Evolutionary conservation across 2,888 invertebrate species (phyloP).

Genomic region (Drosophila prolongata): DNA sequence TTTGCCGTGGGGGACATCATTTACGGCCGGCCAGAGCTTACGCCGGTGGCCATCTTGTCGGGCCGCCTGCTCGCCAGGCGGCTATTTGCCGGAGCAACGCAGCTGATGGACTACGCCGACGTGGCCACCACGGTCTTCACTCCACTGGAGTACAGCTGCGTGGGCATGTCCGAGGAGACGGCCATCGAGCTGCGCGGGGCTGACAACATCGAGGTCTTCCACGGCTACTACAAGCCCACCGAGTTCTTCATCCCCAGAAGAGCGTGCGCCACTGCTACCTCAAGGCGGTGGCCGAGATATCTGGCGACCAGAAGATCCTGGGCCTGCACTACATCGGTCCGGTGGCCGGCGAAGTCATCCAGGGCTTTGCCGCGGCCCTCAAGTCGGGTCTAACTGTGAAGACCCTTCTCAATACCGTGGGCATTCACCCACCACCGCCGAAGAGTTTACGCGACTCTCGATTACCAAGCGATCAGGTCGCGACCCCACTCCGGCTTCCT

Average conservation of each 20-base stretch:
- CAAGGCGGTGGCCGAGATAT: slow-evolving; percentile 90
- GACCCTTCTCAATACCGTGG: slow-evolving; percentile 91
- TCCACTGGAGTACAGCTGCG: slow-evolving; percentile 96
- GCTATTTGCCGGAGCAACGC: slow-evolving; percentile 86
- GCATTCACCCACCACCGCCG: slow-evolving; percentile 96
- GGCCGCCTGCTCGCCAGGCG: slow-evolving; percentile 92
- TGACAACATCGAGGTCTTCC: slow-evolving; percentile 94
- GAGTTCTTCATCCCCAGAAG: slow-evolving; percentile 96
- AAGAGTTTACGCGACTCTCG: slow-evolving; percentile 94
- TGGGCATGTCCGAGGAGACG: slow-evolving; percentile 95
- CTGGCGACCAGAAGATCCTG: slow-evolving; percentile 90
- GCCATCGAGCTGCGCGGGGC: slow-evolving; percentile 89
- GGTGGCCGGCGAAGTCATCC: slow-evolving; percentile 95
- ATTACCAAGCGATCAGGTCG: slow-evolving; percentile 96
- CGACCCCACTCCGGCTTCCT: slow-evolving; percentile 95
- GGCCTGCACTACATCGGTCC: slow-evolving; percentile 96
- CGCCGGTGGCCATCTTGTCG: slow-evolving; percentile 96
- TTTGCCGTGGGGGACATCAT: slow-evolving; percentile 97
- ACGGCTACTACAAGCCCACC: slow-evolving; percentile 96
- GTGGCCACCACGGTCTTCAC: slow-evolving; percentile 98
- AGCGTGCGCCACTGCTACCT: slow-evolving; percentile 94
- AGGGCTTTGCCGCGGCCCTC: slow-evolving; percentile 94
- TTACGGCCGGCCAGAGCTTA: slow-evolving; percentile 93
- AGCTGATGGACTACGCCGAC: slow-evolving; percentile 92
- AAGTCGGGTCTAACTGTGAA: slow-evolving; percentile 93